Percentiles rank a stretch among this genome's conserved stretches.
phyloP scores from a whole-genome alignment of 2,888 invertebrate genomes.

The Aphidius colemani region DNA sequence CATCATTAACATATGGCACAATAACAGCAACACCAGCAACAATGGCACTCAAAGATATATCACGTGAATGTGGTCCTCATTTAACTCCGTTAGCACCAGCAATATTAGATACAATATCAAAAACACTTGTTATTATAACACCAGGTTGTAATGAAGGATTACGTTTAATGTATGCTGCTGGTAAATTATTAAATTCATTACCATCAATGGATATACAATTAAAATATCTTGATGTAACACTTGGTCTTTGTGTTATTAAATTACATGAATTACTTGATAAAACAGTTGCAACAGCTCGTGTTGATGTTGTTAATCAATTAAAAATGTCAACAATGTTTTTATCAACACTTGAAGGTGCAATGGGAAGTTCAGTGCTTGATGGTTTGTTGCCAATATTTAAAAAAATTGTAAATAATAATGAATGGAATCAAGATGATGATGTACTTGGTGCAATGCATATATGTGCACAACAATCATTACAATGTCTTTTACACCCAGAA shows the following conservation, averaged over 20 bases:
- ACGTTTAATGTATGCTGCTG: constrained; percentile 77
- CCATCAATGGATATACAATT: constrained; percentile 68
- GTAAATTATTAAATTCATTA: constrained; percentile 73
- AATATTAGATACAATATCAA: constrained; percentile 69
- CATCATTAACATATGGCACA: constrained; percentile 67
- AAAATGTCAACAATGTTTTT: constrained; percentile 73
- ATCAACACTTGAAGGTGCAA: constrained; percentile 65
- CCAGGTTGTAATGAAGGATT: constrained; percentile 72
- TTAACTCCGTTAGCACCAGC: constrained; percentile 78
- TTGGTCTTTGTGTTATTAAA: constrained; percentile 71
- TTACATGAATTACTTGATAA: constrained; percentile 62
- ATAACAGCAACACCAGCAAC: constrained; percentile 80
- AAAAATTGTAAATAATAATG: constrained; percentile 63
- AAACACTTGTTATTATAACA: constrained; percentile 63
- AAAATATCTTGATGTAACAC: constrained; percentile 71
- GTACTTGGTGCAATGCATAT: constrained; percentile 67
- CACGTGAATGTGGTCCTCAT: constrained; percentile 77
- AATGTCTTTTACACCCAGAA: constrained; percentile 51
- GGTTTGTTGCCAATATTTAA: constrained; percentile 66
- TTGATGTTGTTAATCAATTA: constrained; percentile 66
- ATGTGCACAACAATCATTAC: constrained; percentile 48
- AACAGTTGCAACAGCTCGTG: constrained; percentile 38
- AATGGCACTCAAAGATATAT: constrained; percentile 86
- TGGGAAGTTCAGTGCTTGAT: constrained; percentile 55
- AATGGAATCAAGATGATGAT: constrained; percentile 68